Base-by-base conservation (phyloP, 2,113 vertebrate species). In the Sinocyclocheilus rhinocerous region DNA sequence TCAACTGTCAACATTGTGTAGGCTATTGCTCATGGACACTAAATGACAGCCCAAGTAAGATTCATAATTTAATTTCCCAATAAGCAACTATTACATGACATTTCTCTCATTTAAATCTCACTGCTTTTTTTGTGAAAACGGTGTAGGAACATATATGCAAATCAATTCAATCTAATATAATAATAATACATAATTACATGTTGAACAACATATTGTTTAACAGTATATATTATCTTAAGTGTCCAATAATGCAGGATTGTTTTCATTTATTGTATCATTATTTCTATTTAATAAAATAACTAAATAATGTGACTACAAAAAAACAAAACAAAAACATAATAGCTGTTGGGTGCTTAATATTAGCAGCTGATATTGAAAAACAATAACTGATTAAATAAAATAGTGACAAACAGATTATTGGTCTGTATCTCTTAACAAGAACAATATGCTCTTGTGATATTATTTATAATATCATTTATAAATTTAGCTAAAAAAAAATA, bases 1-100 rank as follows among this genome's bases (percentile, higher is more conserved):
- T 45, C 16, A 76, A 65, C 45, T 36, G 55, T 45, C 83, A 84
- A 73, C 75, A 73, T 20, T 59, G 39, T 5, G 26, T 70, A 55
- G 15, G 33, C 6, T 83, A 33, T 75, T 63, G 15, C 78, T 29
- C 57, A 39, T 36, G 45, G 26, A 42, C 29, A 29, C 26, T 48
- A 24, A 48, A 65, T 65, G 15, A 63, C 13, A 26, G 13, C 48
- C 15, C 7, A 55, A 6, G 24, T 15, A 77, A 3, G 76, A 33
- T 52, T 70, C 24, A 52, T 15, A 50, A 1, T 52, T 82, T 82
- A 3, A 52, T 52, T 70, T 36, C 45, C 65, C 24, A 69, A 12
- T 50, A 2, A 22, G 18, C 59, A 42, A 59, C 26, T 50, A 50
- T 76, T 18, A 4, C 16, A 79, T 15, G 1, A 48, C 10, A 50